Evolutionary conservation across 2,888 invertebrate genomes (phyloP).

Genomic region (Pteria penguin): DNA sequence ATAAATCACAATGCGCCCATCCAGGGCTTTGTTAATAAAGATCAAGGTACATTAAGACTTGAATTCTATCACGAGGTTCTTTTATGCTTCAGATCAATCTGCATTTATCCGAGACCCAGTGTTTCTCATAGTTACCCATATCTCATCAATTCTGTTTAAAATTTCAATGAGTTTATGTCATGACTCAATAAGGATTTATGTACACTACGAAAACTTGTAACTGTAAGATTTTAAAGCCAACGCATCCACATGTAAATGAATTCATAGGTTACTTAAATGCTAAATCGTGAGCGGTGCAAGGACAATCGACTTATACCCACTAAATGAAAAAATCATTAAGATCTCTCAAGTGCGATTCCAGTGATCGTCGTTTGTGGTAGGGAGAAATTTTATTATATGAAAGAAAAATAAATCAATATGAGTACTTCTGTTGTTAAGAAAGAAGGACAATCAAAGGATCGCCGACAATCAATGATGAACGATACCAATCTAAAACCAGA

Average conservation of each 20-base stretch:
- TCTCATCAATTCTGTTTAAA: not conserved
- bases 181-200: not conserved
- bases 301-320: not conserved
- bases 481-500: slow-evolving; percentile 16
- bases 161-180: not conserved
- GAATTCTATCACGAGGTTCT: not conserved
- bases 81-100: not conserved
- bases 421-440: slow-evolving; percentile 26
- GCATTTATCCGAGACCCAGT: not conserved
- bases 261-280: too few species aligned
- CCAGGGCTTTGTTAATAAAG: not conserved
- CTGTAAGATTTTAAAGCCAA: not conserved
- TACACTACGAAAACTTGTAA: not conserved
- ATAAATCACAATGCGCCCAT: not conserved
- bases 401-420: slow-evolving; percentile 21
- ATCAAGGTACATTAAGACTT: not conserved
- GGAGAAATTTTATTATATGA: slow-evolving; percentile 9
- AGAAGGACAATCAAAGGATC: not conserved
- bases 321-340: slow-evolving; percentile 26
- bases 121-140: slow-evolving; percentile 9
- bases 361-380: slow-evolving; percentile 10
- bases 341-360: slow-evolving; percentile 13
- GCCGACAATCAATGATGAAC: slow-evolving; percentile 21
- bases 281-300: not conserved
- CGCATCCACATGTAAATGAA: too few species aligned